Evolutionary conservation across 2,113 vertebrate species (phyloP), one percentile per base, ranked within the genome.

Genomic region (Gallinago media): DNA sequence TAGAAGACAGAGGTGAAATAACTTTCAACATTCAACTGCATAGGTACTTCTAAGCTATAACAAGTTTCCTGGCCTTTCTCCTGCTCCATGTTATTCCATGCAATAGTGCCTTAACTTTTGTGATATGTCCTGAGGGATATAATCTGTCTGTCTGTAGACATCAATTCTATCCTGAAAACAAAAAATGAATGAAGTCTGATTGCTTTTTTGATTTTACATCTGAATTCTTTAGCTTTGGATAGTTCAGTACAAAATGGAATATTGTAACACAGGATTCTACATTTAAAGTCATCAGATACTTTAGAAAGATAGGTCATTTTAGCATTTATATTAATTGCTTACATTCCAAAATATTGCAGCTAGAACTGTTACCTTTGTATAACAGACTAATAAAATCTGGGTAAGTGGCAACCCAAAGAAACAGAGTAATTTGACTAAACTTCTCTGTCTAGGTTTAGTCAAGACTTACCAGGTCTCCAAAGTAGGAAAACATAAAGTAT

Each of bases 401-500:
- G 6, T 25, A 82, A 94, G 68, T 11, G 25, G 27, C 12, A 93
- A 73, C 12, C 26, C 22, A 47, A 38, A 59, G 54, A 84, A 58
- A 61, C 2, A 32, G 20, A 46, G 27, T 61, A 67, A 92, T 71
- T 68, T 58, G 9, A 18, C 26, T 83, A 25, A 90, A 77, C 8
- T 42, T 74, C 8, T n/a, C 68, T 81, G 11, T 7, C 78, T 88
- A 62, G n/a, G 15, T 65, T 88, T 42, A 62, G 81, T 78, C 77
- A 63, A 88, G 50, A n/a, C 72, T 82, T 62, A 59, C 61, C 31
- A 80, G 67, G 59, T 78, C 72, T 90, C 89, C 54, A 27, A 95
- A 93, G 75, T 58, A 96, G 75, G 62, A 95, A 97, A 96, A 79
- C 73, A 88, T 91, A 73, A 95, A 87, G 72, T 68, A 62, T 38